Evolutionary conservation across 2,797 vertebrate genomes (phyloP).

Genomic region (Sandelia bainsii): DNA sequence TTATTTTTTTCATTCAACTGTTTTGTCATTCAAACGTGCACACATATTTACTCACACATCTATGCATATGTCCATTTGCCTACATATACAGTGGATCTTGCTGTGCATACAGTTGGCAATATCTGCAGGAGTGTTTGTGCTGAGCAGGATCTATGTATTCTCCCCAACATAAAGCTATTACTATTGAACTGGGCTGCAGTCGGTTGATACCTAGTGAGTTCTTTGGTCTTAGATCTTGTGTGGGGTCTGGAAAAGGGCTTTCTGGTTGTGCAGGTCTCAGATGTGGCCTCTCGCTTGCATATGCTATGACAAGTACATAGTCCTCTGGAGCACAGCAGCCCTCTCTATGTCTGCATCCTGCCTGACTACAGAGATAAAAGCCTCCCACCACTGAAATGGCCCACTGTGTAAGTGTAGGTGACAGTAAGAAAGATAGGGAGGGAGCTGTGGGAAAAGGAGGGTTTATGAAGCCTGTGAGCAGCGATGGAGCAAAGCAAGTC

Average conservation of each 20-base stretch:
- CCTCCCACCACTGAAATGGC: conserved; percentile 62
- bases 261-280: conserved; percentile 53
- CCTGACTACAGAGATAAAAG: conserved; percentile 75
- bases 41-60: conserved; percentile 31
- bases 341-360: conserved; percentile 64
- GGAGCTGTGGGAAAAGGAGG: conserved; percentile 41
- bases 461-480: conserved; percentile 60
- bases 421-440: conserved; percentile 64
- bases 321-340: conserved; percentile 54
- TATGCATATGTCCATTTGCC: conserved; percentile 28
- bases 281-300: conserved; percentile 62
- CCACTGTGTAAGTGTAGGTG: conserved; percentile 74
- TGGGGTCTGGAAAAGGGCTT: conserved; percentile 50
- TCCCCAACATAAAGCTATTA: conserved; percentile 41
- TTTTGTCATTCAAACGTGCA: conserved; percentile 20
- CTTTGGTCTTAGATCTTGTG: conserved; percentile 50
- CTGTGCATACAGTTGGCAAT: conserved; percentile 25
- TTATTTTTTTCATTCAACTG: conserved; percentile 44
- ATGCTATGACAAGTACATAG: conserved; percentile 54
- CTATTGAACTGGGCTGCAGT: conserved; percentile 26
- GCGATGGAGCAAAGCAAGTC: conserved; percentile 47
- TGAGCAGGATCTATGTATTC: conserved; percentile 24
- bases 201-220: conserved; percentile 39
- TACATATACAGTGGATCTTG: conserved; percentile 2
- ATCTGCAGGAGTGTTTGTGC: conserved; percentile 33